Evolutionary conservation across 2,888 invertebrate species (phyloP).

Genomic region (Anagyrus pseudococci): DNA sequence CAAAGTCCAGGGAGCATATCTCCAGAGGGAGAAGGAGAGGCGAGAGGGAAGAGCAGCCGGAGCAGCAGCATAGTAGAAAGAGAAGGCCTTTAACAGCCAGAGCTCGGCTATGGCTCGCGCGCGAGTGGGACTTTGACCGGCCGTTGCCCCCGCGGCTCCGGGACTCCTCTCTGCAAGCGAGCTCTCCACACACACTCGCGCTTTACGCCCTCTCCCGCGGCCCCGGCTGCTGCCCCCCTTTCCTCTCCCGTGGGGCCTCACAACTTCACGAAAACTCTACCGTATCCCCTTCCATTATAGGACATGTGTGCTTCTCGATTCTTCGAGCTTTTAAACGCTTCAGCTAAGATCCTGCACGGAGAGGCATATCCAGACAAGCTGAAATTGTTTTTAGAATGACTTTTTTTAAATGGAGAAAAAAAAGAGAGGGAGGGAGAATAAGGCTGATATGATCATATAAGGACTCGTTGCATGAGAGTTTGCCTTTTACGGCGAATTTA

Average conservation of each 20-base stretch:
- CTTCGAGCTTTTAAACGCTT: too few relatives aligned
- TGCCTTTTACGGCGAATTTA: conserved; percentile 6
- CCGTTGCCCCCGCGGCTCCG: conserved; percentile 55
- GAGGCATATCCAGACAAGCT: too few relatives aligned
- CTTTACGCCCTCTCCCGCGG: not conserved
- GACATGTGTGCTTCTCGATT: too few relatives aligned
- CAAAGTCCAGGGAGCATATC: not conserved
- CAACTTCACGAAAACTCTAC: too few relatives aligned
- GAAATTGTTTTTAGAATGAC: too few relatives aligned
- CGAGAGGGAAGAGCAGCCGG: conserved; percentile 10
- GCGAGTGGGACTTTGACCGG: conserved; percentile 60
- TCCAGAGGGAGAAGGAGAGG: conserved; percentile 18
- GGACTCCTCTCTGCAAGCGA: not conserved
- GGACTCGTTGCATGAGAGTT: conserved; percentile 10
- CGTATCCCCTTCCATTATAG: too few relatives aligned
- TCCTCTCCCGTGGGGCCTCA: not conserved
- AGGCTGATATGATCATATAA: conserved; percentile 12
- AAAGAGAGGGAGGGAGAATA: not conserved
- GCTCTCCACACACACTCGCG: conserved; percentile 6
- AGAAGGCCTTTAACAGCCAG: conserved; percentile 30
- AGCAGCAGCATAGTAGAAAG: conserved; percentile 12
- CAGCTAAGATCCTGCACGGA: too few relatives aligned
- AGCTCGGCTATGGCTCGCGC: conserved; percentile 13
- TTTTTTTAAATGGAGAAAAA: too few relatives aligned
- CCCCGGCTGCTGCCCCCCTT: too few relatives aligned